These are phyloP conservation scores for Cydia strobilella DNA, from an alignment of 1,140 invertebrate species.

Conservation along the genomic window DNA sequence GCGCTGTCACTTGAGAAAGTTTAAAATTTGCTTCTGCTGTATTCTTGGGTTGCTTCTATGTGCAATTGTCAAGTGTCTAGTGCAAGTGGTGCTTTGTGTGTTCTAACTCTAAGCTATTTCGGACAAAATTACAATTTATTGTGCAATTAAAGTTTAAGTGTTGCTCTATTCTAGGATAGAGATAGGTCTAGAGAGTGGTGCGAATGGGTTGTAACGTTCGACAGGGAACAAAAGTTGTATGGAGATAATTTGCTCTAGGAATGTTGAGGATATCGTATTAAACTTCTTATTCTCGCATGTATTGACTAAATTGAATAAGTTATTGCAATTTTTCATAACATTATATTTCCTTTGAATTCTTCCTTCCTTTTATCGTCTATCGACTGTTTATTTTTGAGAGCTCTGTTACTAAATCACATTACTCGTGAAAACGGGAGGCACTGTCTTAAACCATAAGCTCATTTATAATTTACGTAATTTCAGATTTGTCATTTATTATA, in stretches of 20 bases:
- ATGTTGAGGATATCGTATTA: neutral
- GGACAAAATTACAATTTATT: constrained; percentile 62
- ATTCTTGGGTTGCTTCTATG: constrained; percentile 61
- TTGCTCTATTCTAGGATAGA: constrained; percentile 73
- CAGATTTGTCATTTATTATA: no score
- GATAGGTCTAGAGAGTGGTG: constrained; percentile 63
- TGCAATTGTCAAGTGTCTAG: constrained; percentile 64
- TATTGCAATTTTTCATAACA: neutral
- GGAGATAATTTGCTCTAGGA: neutral
- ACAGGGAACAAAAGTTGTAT: neutral
- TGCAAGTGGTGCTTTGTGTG: constrained; percentile 61
- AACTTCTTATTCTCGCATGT: neutral
- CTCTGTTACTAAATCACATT: no score
- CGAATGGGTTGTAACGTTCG: constrained; percentile 38
- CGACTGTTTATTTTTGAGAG: no score
- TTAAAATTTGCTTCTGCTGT: constrained; percentile 34
- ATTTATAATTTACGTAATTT: no score
- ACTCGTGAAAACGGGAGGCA: no score
- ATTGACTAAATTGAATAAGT: neutral
- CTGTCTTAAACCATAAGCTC: no score
- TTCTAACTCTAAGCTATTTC: constrained; percentile 65
- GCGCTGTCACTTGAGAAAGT: constrained; percentile 22
- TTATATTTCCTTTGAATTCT: neutral
- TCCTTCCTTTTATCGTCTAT: no score
- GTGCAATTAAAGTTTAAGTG: constrained; percentile 61